These are phyloP conservation scores for Corythaixoides concolor DNA, from an alignment of 2,113 vertebrate genomes.

Conservation along the genomic window DNA sequence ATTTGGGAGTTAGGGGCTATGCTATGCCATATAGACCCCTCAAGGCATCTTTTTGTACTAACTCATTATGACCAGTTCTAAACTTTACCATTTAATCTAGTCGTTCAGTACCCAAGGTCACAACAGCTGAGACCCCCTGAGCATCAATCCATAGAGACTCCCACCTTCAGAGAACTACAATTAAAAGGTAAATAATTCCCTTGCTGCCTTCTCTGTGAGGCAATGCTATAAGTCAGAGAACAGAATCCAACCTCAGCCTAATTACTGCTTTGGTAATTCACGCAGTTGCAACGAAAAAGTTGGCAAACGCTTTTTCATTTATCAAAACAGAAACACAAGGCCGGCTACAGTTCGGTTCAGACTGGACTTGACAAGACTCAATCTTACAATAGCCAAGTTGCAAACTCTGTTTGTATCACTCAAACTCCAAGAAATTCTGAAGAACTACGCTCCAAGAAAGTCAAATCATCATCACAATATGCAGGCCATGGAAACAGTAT, in stretches of 20 bases:
- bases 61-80: slow-evolving; percentile 55
- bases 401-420: not conserved
- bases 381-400: not conserved
- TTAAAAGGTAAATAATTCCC: slow-evolving; percentile 75
- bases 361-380: not conserved
- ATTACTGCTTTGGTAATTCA: slow-evolving; percentile 29
- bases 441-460: not conserved
- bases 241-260: slow-evolving; percentile 45
- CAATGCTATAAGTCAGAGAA: slow-evolving; percentile 56
- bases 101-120: slow-evolving; percentile 46
- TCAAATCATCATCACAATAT: not conserved
- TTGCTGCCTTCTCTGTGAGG: slow-evolving; percentile 55
- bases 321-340: not conserved
- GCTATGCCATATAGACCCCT: slow-evolving; percentile 55
- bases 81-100: slow-evolving; percentile 45
- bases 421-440: not conserved
- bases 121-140: slow-evolving; percentile 43
- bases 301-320: not conserved
- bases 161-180: slow-evolving; percentile 71
- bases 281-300: not conserved
- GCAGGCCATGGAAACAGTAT: not conserved
- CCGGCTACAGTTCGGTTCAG: not conserved
- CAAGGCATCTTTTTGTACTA: slow-evolving; percentile 29
- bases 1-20: slow-evolving; percentile 70
- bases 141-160: slow-evolving; percentile 50